phyloP scores from a whole-genome alignment of 2,113 vertebrate genomes.

The Aptenodytes patagonicus region DNA sequence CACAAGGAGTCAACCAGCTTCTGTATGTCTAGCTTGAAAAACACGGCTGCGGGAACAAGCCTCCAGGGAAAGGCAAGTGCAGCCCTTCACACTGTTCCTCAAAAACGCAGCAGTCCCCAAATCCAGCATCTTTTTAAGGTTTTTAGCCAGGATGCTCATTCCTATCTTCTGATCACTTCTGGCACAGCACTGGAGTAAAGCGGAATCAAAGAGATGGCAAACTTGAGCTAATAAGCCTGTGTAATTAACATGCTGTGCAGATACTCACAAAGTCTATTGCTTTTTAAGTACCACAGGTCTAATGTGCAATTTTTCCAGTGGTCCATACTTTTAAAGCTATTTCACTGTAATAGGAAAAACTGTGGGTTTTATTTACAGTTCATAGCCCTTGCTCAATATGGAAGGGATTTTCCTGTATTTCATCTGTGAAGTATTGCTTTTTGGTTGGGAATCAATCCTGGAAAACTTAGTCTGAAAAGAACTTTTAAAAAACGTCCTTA shows the following conservation, averaged over 20 bases:
- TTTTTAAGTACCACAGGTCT: neutral
- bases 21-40: neutral
- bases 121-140: neutral
- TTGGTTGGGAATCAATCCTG: neutral
- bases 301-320: neutral
- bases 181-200: neutral
- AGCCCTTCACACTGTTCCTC: neutral
- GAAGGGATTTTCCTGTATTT: neutral
- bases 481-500: neutral
- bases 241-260: neutral
- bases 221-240: neutral
- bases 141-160: neutral
- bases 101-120: neutral
- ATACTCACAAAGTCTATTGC: neutral
- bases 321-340: neutral
- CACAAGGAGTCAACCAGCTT: accelerated
- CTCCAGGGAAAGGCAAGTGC: neutral
- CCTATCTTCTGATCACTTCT: neutral
- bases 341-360: neutral
- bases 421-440: neutral
- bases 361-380: neutral
- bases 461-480: neutral
- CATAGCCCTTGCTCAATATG: neutral
- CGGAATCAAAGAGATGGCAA: neutral
- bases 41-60: neutral